A percentile compares a stretch with the other conserved stretches of the same genome.
Conservation (phyloP, 2,888 invertebrate genomes). For the Lasioglossum marginatum region DNA sequence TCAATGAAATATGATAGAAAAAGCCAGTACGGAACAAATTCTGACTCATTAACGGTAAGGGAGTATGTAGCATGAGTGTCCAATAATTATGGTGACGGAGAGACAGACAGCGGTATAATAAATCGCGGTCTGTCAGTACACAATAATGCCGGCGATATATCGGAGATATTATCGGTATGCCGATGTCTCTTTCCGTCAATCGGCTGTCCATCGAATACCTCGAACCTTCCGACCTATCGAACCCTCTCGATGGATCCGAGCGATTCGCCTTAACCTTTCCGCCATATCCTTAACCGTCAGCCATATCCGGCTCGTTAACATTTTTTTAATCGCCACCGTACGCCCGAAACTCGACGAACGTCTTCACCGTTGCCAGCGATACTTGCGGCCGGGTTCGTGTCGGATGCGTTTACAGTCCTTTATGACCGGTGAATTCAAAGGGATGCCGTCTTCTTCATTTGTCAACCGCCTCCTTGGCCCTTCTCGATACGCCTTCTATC, state of each 20-base stretch:
- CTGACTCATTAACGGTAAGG: constrained; percentile 58
- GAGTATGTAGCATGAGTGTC: constrained; percentile 51
- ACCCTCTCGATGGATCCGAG: constrained; percentile 43
- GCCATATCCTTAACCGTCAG: constrained; percentile 40
- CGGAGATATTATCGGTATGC: constrained; percentile 62
- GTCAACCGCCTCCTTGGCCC: constrained; percentile 67
- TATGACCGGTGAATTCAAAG: constrained; percentile 59
- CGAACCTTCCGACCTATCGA: constrained; percentile 58
- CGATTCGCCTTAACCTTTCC: constrained; percentile 63
- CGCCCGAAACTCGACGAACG: constrained; percentile 47
- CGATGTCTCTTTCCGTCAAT: constrained; percentile 63
- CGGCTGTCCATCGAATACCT: constrained; percentile 53
- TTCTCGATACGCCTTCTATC: constrained; percentile 55
- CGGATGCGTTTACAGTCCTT: constrained; percentile 56
- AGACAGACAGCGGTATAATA: constrained; percentile 54
- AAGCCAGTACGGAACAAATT: constrained; percentile 31
- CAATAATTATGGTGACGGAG: constrained; percentile 65
- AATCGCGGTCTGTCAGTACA: constrained; percentile 40
- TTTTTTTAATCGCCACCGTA: constrained; percentile 68
- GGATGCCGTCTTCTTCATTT: constrained; percentile 73
- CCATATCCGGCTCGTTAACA: constrained; percentile 73
- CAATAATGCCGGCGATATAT: constrained; percentile 59
- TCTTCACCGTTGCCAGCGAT: constrained; percentile 45
- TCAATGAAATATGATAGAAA: neutral
- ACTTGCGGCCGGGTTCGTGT: constrained; percentile 54